Conservation (phyloP, 92 coral and sea anemone species). For the Epizoanthus rinbou region DNA sequence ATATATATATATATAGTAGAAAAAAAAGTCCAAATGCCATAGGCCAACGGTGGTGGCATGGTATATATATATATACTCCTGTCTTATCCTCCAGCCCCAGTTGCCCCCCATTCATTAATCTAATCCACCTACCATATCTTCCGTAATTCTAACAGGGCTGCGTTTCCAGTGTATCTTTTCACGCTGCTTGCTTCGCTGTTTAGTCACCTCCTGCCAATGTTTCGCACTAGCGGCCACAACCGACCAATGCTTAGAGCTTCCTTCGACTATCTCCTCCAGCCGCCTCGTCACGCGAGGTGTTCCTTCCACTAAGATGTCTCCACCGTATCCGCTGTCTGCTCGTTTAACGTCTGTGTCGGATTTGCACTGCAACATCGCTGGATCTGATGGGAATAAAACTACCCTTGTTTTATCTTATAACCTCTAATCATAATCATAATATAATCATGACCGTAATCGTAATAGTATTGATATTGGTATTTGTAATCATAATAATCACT, state of each 20-base stretch:
- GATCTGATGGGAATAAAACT: constrained; percentile 33
- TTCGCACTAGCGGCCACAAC: constrained; percentile 88
- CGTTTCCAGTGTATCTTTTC: constrained; percentile 48
- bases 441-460: too few species aligned
- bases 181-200: constrained; percentile 48
- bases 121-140: constrained; percentile 68
- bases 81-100: too few species aligned
- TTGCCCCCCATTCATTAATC: too few species aligned
- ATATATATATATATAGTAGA: too few species aligned
- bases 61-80: too few species aligned
- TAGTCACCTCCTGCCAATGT: constrained; percentile 89
- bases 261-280: constrained; percentile 88
- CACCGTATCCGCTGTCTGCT: constrained; percentile 97
- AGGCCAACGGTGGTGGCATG: too few species aligned
- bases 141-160: constrained; percentile 41
- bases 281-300: constrained; percentile 66
- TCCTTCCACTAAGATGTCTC: constrained; percentile 69
- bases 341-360: constrained; percentile 87
- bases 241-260: constrained; percentile 91
- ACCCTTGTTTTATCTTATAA: not conserved
- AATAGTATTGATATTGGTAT: too few species aligned
- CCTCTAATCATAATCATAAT: too few species aligned
- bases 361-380: constrained; percentile 45
- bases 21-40: too few species aligned
- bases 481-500: too few species aligned